These are phyloP conservation scores for Glareola pratincola DNA, from an alignment of 2,113 vertebrate genomes.

Conservation along the genomic window DNA sequence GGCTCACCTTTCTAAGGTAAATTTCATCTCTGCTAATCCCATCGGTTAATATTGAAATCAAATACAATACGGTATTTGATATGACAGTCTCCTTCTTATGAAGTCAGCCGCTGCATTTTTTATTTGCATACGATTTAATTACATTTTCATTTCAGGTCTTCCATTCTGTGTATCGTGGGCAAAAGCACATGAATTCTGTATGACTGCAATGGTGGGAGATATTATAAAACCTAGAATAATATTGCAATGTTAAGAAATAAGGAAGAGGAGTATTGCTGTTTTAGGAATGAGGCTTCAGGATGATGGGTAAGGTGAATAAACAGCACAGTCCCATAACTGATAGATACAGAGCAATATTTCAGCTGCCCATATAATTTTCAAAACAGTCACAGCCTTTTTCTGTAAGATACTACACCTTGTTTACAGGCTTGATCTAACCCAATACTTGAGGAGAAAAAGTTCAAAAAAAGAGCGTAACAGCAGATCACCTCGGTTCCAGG, in stretches of 20 bases:
- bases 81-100: slow-evolving; percentile 54
- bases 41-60: slow-evolving; percentile 75
- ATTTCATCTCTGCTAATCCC: slow-evolving; percentile 74
- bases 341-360: background rate
- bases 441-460: background rate
- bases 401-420: background rate
- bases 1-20: slow-evolving; percentile 67
- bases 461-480: background rate
- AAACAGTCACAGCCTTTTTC: background rate
- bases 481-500: background rate
- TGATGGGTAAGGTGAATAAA: background rate
- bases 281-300: background rate
- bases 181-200: slow-evolving; percentile 40
- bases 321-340: background rate
- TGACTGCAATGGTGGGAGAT: background rate
- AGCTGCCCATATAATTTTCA: background rate
- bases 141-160: slow-evolving; percentile 50
- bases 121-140: slow-evolving; percentile 71
- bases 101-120: slow-evolving; percentile 42
- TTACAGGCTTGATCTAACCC: background rate
- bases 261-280: background rate
- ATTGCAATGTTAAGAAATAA: background rate
- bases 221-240: slow-evolving; percentile 12
- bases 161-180: background rate
- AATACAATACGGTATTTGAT: slow-evolving; percentile 63